Evolutionary conservation across 2,888 invertebrate species (phyloP), one percentile per base, ranked within the genome.

Genomic region (Drosophila meridionalis): DNA sequence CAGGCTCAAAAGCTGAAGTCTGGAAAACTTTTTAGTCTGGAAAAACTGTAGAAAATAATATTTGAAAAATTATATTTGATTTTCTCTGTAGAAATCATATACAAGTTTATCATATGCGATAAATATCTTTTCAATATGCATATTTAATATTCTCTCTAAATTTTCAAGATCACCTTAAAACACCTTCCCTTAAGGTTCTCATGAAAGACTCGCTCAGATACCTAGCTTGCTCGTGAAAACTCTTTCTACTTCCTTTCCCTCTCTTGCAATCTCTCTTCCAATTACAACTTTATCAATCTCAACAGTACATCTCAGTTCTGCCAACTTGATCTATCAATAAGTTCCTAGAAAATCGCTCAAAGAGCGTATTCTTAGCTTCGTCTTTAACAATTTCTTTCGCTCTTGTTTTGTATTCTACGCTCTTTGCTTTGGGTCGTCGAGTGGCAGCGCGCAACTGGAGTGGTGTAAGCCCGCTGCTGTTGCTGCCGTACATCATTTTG

Each of bases 401-500:
- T 26, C 28, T 59, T 48, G 40, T 38, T 30, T 55, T 42, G 20
- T 20, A 36, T 28, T 45, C 12, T 40, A 4, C 5, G 34, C 36
- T 28, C 36, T 8, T 14, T 34, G 8, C 40, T 48, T 59, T 66
- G 42, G 14, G 6, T 34, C 48, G 50, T 28, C 62, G 64, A 69
- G 53, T 65, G 50, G 52, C 75, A 59, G 50, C 60, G 47, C 80
- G 58, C 76, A 69, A 69, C 80, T 50, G 69, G 72, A 72, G 69
- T 66, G 66, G 53, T 58, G 58, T 56, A 66, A 65, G 57, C 50
- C 65, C 60, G 80, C n/a, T 30, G 50, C n/a, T n/a, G 48, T 26
- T 28, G 14, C 66, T 48, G 72, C 55, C 68, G 48, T 42, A 60
- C 70, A 69, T 70, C 55, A 73, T 77, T 78, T 69, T 73, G 83